phyloP scores from a whole-genome alignment of 2,113 vertebrate genomes.

The Montifringilla adamsi region DNA sequence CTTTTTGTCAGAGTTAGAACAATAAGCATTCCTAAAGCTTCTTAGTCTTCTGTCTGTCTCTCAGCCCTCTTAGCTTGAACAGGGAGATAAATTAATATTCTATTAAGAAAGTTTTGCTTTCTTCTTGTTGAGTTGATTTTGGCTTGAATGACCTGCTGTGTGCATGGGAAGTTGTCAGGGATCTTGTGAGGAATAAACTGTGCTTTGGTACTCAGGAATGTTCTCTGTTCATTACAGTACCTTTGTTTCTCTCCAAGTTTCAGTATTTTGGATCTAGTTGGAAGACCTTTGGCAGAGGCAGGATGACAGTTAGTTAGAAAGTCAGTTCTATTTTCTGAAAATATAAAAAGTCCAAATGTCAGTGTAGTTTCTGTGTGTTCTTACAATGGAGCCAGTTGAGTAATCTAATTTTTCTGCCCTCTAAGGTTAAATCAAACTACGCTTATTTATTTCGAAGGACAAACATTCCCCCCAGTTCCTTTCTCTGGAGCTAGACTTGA shows the following conservation, averaged over 20 bases:
- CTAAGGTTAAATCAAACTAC: not conserved
- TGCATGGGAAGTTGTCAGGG: not conserved
- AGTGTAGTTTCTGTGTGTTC: not conserved
- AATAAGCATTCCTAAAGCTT: slow-evolving; percentile 3
- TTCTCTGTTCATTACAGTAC: not conserved
- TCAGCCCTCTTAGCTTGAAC: not conserved
- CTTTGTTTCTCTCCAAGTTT: not conserved
- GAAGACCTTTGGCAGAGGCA: not conserved
- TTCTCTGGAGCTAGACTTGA: not conserved
- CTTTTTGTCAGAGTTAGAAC: not conserved
- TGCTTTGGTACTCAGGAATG: not conserved
- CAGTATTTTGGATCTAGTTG: not conserved
- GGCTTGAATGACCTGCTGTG: not conserved
- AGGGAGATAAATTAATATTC: slow-evolving; percentile 3
- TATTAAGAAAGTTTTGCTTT: not conserved
- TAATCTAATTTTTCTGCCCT: not conserved
- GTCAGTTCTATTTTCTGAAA: not conserved
- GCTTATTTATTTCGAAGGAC: not conserved
- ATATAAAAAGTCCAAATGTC: not conserved
- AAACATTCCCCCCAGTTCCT: not conserved
- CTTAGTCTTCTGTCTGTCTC: not conserved
- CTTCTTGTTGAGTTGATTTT: not conserved
- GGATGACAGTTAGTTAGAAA: not conserved
- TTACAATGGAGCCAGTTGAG: not conserved
- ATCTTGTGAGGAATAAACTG: not conserved